Evolutionary conservation across 64 coral and sea anemone genomes (phyloP), one percentile per base, ranked within the genome.

Genomic region (Pocillopora damicornis): DNA sequence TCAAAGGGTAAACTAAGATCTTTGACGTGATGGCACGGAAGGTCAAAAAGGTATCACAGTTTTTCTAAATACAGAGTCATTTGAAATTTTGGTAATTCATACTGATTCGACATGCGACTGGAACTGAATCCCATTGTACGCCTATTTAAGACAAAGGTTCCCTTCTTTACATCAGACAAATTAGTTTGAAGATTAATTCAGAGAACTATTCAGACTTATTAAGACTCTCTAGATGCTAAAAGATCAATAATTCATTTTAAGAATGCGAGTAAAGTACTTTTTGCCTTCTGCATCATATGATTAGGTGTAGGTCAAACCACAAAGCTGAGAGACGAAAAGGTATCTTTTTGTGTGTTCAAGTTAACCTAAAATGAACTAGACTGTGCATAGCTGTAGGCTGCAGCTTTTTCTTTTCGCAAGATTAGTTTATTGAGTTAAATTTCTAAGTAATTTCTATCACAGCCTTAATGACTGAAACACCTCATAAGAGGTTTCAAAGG

Each of bases 221-320:
- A 51, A 51, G 42, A 1, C 42, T 51, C 3, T 51, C 42, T 51
- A 51, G 42, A 4, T 4, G 42, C 42, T 2, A 51, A 51, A 51
- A 51, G 42, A 51, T 51, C 42, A 51, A 20, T 2, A 20, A 71
- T 5, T 20, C 25, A 71, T 71, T 30, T 71, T 0, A 23, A 71
- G 67, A 1, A 63, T 15, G 61, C 11, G 16, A 17, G n/a, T 25
- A 71, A 23, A 23, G 67, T 7, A 11, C 10, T 71, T 71, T 22
- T 71, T 11, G 9, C 5, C 22, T n/a, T 71, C 20, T 25, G 9
- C 22, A 71, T 23, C 22, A 25, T 1, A n/a, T 26, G 23, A 60
- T 61, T 30, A 60, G 20, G 59, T 15, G 3, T 60, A 79, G 77
- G 77, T 60, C 77, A 79, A 57, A 79, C 77, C 77, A 79, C 79